phyloP scores from a whole-genome alignment of 2,797 vertebrate species.

The Adrianichthys oophorus region DNA sequence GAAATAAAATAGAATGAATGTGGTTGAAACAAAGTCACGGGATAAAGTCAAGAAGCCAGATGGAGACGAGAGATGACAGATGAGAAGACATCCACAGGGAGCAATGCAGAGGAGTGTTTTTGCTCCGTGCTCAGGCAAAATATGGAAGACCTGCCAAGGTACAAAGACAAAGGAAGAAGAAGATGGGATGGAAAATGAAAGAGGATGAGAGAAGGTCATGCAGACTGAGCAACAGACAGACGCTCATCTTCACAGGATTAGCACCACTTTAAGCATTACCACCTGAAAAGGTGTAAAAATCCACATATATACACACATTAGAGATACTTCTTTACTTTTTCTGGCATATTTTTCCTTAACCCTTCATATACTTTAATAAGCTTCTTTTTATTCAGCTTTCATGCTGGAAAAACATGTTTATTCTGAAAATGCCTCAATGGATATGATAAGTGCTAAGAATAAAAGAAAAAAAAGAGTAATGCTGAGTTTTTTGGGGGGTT shows the following conservation, averaged over 20 bases:
- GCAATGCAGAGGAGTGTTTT: conserved; percentile 44
- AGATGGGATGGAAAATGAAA: conserved; percentile 21
- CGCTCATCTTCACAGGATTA: conserved; percentile 13
- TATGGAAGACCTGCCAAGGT: conserved; percentile 41
- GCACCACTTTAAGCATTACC: conserved; percentile 17
- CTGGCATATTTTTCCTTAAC: not conserved
- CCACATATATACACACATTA: conserved; percentile 3
- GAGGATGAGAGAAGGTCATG: conserved; percentile 58
- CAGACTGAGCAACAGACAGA: conserved; percentile 28
- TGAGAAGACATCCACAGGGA: conserved; percentile 30
- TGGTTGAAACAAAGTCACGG: conserved; percentile 19
- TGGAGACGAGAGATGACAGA: conserved; percentile 28
- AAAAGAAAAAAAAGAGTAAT: conserved; percentile 10
- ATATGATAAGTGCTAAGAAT: not conserved
- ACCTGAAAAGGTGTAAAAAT: conserved; percentile 18
- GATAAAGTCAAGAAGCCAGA: conserved; percentile 11
- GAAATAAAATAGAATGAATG: conserved; percentile 11
- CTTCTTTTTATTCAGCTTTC: too few species aligned
- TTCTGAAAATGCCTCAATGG: not conserved
- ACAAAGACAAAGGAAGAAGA: conserved; percentile 44
- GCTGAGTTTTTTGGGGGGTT: conserved; percentile 5
- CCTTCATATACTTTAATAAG: not conserved
- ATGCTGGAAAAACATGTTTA: too few species aligned
- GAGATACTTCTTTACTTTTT: too few species aligned
- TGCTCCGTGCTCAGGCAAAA: conserved; percentile 55